Evolutionary conservation across 2,888 invertebrate species (phyloP), one percentile per base, ranked within the genome.

Genomic region (Onchidella celtica): DNA sequence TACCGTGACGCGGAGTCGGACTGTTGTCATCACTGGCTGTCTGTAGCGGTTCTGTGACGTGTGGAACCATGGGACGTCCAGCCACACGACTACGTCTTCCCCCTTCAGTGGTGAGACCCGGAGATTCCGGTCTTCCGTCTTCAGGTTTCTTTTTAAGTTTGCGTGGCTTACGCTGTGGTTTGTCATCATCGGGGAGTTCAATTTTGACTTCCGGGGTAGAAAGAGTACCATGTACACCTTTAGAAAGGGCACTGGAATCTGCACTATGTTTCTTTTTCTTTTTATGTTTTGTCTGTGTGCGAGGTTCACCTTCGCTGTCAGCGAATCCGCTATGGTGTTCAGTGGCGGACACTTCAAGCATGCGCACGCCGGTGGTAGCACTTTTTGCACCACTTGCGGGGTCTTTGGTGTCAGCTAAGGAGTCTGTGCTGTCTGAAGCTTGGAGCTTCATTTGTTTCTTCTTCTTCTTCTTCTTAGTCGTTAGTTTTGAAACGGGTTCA

Each of bases 381-480:
- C 9, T 9, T n/a, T 21, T 11, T 3, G 9, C 29, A 0, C 40
- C 57, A 34, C 1, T 9, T 14, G 24, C 40, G 34, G 38, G 24
- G 0, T 11, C 55, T 47, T 6, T 47, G 36, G 32, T 34, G n/a
- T 65, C 76, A 2, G 27, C 6, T 24, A 36, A 61, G 6, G 76
- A 76, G 36, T 77, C 55, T 34, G 77, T 57, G 36, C 68, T 68
- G 1, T 9, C n/a, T 34, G 77, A 77, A n/a, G 27, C 24, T 57
- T 77, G 68, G 1, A 36, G 66, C 36, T 34, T 29, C 17, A 36
- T 21, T 1, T 40, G 68, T 24, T 55, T 68, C 36, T 68, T 34
- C n/a, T 24, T 66, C 24, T 34, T 66, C 1, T 66, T 32, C 34
- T 47, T 38, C 17, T 69, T 69, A 3, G n/a, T 69, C 9, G 17